Conservation (phyloP, 2,113 vertebrate species). For the Nanorana parkeri region DNA sequence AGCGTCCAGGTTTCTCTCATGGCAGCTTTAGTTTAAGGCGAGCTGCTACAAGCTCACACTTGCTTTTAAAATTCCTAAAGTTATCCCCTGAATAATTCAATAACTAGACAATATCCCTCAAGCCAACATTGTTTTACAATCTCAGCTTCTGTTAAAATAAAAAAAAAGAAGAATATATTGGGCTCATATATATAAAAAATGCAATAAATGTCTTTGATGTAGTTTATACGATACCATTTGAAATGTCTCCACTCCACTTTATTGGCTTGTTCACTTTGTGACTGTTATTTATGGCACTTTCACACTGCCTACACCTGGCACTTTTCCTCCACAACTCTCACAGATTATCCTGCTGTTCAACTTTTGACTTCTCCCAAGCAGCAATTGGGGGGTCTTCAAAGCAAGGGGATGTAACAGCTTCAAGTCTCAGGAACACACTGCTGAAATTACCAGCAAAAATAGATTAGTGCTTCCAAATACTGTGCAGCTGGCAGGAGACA, state of each 20-base stretch:
- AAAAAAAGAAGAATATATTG: background rate
- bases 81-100: conserved; percentile 9
- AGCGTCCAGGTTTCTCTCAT: too few relatives aligned
- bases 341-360: conserved; percentile 49
- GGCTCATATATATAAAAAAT: conserved; percentile 9
- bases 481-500: conserved; percentile 5
- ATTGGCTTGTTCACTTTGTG: conserved; percentile 32
- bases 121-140: conserved; percentile 20
- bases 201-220: conserved; percentile 39
- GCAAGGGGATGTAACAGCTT: background rate
- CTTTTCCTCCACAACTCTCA: conserved; percentile 25
- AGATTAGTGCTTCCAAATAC: background rate
- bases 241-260: conserved; percentile 37
- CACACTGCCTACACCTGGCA: conserved; percentile 35
- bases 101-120: conserved; percentile 2
- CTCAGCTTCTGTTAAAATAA: conserved; percentile 18
- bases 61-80: conserved; percentile 4
- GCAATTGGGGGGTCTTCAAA: conserved; percentile 22
- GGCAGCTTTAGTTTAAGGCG: too few relatives aligned
- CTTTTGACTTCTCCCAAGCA: conserved; percentile 41
- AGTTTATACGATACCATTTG: conserved; percentile 39
- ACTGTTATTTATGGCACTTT: conserved; percentile 44
- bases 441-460: conserved; percentile 6
- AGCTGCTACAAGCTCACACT: too few relatives aligned
- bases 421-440: background rate